Evolutionary conservation across 2,113 vertebrate genomes (phyloP), one percentile per base, ranked within the genome.

Genomic region (Motacilla tschutschensis): DNA sequence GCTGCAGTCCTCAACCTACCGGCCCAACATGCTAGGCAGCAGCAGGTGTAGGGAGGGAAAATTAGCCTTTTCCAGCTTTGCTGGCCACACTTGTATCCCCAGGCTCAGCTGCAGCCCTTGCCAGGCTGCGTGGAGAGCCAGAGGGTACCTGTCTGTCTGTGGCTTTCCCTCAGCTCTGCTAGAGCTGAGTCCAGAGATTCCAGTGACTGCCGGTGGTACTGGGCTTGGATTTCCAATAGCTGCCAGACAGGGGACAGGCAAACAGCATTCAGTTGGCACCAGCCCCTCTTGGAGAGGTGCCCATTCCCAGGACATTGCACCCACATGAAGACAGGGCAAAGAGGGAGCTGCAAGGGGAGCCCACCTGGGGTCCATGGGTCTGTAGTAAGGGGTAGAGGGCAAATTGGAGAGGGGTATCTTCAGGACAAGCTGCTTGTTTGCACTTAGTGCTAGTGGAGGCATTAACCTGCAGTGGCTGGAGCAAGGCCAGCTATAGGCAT

Each of bases 221-320:
- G 98, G 10, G 99, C 98, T 84, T 99, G 99, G 38, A 99, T 98
- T 93, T 99, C 99, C 53, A 99, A 93, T 51, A 99, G 96, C 99
- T 99, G 94, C 21, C 83, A 9, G 41, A 77, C 22, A 92, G 70
- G 88, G 5, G 19, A 91, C 33, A 78, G 8, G 31, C 24, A 59
- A 69, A 92, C 18, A 44, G 29, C 8, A 1, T 25, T 85, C 59
- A 73, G 36, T 66, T 29, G 35, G 41, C 66, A 75, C 5, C 5
- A 14, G 19, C 13, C 9, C 59, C 58, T 55, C 70, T 77, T 1
- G 1, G 21, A 80, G 24, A 73, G 9, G n/a, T 11, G 14, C 22
- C 22, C 21, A 14, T 63, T 54, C 46, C 21, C 36, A 46, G 58
- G n/a, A 78, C 33, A 65, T 26, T 40, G 41, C 18, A 87, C 21